Conservation (phyloP, 2,888 invertebrate species). For the Sussaba pulchella region DNA sequence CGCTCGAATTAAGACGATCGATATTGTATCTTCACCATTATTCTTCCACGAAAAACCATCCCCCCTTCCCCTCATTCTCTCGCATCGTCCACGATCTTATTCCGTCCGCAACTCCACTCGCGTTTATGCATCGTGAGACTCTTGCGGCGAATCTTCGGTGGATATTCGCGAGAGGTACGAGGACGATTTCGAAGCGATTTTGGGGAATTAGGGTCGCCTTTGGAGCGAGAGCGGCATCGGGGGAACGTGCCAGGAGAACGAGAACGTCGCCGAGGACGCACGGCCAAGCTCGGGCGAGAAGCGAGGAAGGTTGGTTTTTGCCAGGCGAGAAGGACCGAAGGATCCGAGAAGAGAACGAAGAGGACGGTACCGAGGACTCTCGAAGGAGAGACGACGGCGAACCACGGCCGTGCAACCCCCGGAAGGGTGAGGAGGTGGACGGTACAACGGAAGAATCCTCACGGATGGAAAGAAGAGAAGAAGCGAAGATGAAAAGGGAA, state of each 20-base stretch:
- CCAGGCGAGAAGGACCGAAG: conserved; percentile 41
- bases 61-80: too few species aligned
- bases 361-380: conserved; percentile 5
- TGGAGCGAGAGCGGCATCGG: conserved; percentile 60
- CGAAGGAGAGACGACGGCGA: conserved; percentile 33
- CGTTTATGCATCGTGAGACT: conserved; percentile 61
- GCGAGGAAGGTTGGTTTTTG: conserved; percentile 21
- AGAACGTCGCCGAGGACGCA: conserved; percentile 40
- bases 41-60: conserved; percentile 28
- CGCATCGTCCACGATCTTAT: conserved; percentile 53
- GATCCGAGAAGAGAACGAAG: conserved; percentile 17
- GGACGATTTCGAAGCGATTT: conserved; percentile 69
- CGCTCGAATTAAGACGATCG: conserved; percentile 18
- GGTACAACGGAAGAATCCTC: conserved; percentile 47
- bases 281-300: conserved; percentile 35
- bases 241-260: conserved; percentile 66
- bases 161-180: conserved; percentile 46
- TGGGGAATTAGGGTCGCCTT: conserved; percentile 71
- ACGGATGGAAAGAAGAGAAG: conserved; percentile 36
- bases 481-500: conserved; percentile 57
- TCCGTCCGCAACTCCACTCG: conserved; percentile 57
- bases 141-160: conserved; percentile 44
- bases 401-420: conserved; percentile 30
- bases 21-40: not conserved
- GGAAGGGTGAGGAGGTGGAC: too few species aligned